Conservation (phyloP, 2,888 invertebrate species). For the Fragum fragum region DNA sequence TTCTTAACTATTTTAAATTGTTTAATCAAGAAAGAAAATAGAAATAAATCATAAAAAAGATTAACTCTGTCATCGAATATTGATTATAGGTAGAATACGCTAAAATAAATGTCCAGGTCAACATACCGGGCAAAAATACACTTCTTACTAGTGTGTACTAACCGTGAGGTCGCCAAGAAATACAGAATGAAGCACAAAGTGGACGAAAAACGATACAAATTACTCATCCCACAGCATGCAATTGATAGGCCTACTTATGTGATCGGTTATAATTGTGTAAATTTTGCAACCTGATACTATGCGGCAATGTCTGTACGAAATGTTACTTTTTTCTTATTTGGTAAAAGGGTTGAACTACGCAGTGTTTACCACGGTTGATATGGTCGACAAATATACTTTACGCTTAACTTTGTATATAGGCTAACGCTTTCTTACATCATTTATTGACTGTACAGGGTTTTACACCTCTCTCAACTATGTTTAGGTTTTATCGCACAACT, state of each 20-base stretch:
- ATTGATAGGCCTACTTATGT: too few species aligned
- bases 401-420: neutral
- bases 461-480: too few species aligned
- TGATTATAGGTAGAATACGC: neutral
- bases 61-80: constrained; percentile 1
- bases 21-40: neutral
- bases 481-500: too few species aligned
- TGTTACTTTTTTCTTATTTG: neutral
- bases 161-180: too few species aligned
- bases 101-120: neutral
- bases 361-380: constrained; percentile 16
- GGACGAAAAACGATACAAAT: too few species aligned
- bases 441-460: too few species aligned
- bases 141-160: neutral
- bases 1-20: too few species aligned
- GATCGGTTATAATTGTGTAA: too few species aligned
- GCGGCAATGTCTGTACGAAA: too few species aligned
- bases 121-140: neutral
- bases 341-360: neutral
- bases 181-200: too few species aligned
- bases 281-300: too few species aligned
- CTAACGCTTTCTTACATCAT: neutral
- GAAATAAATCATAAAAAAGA: neutral
- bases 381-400: constrained; percentile 8
- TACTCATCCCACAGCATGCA: too few species aligned